phyloP scores from a whole-genome alignment of 2,113 vertebrate species.

The Pimephales promelas region DNA sequence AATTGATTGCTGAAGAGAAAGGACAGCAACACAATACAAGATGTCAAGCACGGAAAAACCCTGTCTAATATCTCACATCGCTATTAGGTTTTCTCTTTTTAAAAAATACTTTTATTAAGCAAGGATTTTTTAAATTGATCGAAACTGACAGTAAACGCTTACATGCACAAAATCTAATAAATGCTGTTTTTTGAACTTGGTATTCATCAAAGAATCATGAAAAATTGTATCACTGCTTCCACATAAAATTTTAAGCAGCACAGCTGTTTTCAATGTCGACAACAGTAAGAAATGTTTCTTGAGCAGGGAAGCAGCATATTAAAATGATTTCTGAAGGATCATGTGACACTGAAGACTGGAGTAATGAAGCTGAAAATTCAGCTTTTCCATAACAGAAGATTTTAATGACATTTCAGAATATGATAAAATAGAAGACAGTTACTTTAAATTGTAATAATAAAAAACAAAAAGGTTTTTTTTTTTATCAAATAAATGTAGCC shows the following conservation, averaged over 20 bases:
- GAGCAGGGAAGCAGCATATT: not conserved
- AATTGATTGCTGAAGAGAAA: slow-evolving; percentile 18
- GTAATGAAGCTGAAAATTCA: not conserved
- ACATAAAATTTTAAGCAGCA: not conserved
- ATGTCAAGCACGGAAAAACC: slow-evolving; percentile 7
- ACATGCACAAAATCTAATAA: not conserved
- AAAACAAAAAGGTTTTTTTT: not conserved
- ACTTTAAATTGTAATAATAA: not conserved
- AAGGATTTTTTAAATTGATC: not conserved
- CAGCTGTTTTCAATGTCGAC: not conserved
- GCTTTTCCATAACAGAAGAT: not conserved
- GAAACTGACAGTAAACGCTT: not conserved
- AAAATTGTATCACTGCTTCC: not conserved
- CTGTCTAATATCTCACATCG: not conserved
- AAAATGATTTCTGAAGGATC: not conserved
- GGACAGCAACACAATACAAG: slow-evolving; percentile 22
- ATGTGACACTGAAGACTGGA: not conserved
- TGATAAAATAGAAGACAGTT: too few species aligned
- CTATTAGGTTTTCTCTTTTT: too few species aligned
- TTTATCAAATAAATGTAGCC: not conserved
- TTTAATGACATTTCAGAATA: too few species aligned
- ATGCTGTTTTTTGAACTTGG: not conserved
- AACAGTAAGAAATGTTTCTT: not conserved
- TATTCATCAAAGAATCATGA: not conserved
- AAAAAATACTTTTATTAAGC: too few species aligned